phyloP scores from a whole-genome alignment of 2,888 invertebrate genomes.

The Melanchra persicariae region DNA sequence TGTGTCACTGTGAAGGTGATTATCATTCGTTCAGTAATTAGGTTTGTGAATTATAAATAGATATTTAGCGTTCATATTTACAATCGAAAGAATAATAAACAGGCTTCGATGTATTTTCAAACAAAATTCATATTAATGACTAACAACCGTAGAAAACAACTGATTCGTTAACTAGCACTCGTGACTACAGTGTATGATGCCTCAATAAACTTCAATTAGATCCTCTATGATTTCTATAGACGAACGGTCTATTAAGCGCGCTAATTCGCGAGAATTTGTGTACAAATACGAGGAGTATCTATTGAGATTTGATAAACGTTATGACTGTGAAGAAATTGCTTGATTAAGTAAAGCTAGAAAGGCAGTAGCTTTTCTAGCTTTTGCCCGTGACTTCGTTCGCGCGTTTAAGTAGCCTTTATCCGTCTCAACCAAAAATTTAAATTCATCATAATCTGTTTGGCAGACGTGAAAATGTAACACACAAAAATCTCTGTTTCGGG shows the following conservation, averaged over 20 bases:
- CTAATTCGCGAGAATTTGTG: constrained; percentile 83
- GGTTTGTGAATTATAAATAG: constrained; percentile 21
- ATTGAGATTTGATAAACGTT: constrained; percentile 11
- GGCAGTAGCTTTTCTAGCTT: too few species aligned
- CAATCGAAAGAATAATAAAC: background rate
- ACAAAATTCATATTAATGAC: background rate
- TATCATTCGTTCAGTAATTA: constrained; percentile 15
- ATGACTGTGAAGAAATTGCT: background rate
- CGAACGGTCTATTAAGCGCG: constrained; percentile 75
- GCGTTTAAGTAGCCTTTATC: too few species aligned
- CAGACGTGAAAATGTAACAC: too few species aligned
- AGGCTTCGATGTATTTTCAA: background rate
- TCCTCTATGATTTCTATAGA: constrained; percentile 81
- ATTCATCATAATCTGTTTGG: too few species aligned
- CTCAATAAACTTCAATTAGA: constrained; percentile 87
- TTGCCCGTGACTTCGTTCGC: too few species aligned
- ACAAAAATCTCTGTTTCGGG: too few species aligned
- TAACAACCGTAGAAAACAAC: constrained; percentile 43
- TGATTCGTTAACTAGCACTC: constrained; percentile 68
- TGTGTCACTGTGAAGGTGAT: constrained; percentile 3
- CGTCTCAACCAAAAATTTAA: too few species aligned
- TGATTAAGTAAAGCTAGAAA: too few species aligned
- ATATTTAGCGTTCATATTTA: background rate
- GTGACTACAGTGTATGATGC: constrained; percentile 78
- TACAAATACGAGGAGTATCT: constrained; percentile 67